Percentiles rank a stretch among this genome's conserved stretches.
phyloP scores from a whole-genome alignment of 2,113 vertebrate genomes.

The Oriolus oriolus region DNA sequence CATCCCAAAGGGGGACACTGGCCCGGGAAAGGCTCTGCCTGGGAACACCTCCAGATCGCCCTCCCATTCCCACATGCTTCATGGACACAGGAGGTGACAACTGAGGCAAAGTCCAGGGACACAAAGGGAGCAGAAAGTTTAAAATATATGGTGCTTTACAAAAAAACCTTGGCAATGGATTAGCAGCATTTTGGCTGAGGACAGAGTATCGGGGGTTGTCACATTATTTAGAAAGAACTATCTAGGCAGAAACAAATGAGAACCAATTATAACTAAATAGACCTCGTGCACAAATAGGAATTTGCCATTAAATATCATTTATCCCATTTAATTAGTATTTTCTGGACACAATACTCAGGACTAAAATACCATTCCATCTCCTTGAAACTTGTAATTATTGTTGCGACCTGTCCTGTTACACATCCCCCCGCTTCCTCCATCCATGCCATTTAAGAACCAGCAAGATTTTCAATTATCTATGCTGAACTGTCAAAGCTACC shows the following conservation, averaged over 20 bases:
- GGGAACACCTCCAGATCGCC: not conserved
- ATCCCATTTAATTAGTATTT: slow-evolving; percentile 80
- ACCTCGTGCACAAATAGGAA: slow-evolving; percentile 66
- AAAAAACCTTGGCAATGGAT: not conserved
- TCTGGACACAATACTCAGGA: slow-evolving; percentile 73
- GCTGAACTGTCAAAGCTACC: slow-evolving; percentile 76
- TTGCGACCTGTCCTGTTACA: slow-evolving; percentile 56
- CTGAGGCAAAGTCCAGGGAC: not conserved
- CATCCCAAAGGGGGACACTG: rapidly evolving
- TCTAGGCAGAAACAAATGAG: slow-evolving; percentile 68
- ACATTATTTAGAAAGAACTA: slow-evolving; percentile 44
- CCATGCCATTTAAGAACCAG: slow-evolving; percentile 66
- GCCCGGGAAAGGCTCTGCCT: not conserved
- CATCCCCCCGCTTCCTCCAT: slow-evolving; percentile 54
- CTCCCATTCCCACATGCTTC: rapidly evolving
- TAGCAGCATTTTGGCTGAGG: not conserved
- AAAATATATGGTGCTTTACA: not conserved
- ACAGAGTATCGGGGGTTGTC: slow-evolving; percentile 44
- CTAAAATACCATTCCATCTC: slow-evolving; percentile 68
- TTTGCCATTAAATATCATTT: slow-evolving; percentile 79
- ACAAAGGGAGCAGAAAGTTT: not conserved
- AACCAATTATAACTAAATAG: slow-evolving; percentile 74
- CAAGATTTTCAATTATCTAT: slow-evolving; percentile 79
- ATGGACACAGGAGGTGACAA: not conserved
- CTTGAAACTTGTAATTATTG: slow-evolving; percentile 77